phyloP scores from a whole-genome alignment of 2,113 vertebrate genomes.

The Ciconia maguari region DNA sequence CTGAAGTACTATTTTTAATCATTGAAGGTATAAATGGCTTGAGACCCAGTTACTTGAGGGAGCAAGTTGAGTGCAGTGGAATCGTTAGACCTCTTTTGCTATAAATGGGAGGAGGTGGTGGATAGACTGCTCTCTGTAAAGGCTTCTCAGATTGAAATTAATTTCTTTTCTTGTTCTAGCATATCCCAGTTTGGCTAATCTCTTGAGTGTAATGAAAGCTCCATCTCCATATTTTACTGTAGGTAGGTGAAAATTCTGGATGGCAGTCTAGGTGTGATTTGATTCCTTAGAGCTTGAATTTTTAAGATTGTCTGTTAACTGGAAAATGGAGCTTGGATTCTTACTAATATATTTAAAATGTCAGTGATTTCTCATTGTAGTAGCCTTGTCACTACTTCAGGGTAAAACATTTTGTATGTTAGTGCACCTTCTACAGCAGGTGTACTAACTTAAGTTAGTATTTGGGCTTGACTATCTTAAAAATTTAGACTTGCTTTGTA shows the following conservation, averaged over 20 bases:
- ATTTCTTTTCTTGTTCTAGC: slow-evolving; percentile 33
- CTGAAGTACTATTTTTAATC: slow-evolving; percentile 43
- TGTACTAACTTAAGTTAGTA: background rate
- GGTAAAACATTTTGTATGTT: background rate
- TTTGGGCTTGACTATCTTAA: background rate
- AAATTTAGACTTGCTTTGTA: background rate
- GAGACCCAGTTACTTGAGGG: slow-evolving; percentile 45
- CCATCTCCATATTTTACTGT: background rate
- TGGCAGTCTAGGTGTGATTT: background rate
- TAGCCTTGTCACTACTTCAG: background rate
- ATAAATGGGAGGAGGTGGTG: background rate
- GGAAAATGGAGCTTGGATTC: background rate
- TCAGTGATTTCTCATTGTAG: background rate
- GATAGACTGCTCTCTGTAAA: background rate
- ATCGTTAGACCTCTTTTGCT: slow-evolving; percentile 19
- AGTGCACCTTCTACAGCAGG: background rate
- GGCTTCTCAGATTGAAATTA: slow-evolving; percentile 25
- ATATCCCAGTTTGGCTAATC: slow-evolving; percentile 27
- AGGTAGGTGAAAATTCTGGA: background rate
- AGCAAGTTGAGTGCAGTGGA: background rate
- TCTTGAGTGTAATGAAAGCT: slow-evolving; percentile 14
- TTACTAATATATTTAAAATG: background rate
- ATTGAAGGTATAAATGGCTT: slow-evolving; percentile 24
- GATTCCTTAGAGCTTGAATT: background rate
- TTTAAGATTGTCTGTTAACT: background rate